Percentiles rank a stretch among this genome's conserved stretches.
Conservation (phyloP, 2,888 invertebrate species). For the Oasisia sp. region DNA sequence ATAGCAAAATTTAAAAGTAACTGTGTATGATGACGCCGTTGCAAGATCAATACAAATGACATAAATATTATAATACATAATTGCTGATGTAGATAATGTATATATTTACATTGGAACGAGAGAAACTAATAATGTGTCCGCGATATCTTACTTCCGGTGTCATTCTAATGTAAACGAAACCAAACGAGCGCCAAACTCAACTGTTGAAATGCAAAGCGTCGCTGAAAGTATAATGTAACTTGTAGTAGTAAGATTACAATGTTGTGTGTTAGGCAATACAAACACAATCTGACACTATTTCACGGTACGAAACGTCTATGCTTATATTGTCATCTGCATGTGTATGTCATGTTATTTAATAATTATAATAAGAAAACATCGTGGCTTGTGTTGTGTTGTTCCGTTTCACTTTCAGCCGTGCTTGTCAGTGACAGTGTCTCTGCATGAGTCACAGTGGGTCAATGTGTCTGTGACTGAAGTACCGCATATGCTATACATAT, state of each 20-base stretch:
- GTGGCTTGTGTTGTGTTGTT: too few relatives aligned
- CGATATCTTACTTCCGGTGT: background rate
- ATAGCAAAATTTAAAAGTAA: background rate
- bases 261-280: background rate
- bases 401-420: too few relatives aligned
- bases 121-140: background rate
- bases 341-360: too few relatives aligned
- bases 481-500: too few relatives aligned
- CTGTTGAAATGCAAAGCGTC: background rate
- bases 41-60: background rate
- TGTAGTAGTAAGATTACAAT: background rate
- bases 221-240: background rate
- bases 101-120: background rate
- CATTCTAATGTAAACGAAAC: background rate
- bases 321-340: too few relatives aligned
- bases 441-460: too few relatives aligned
- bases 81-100: background rate
- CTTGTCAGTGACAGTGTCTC: too few relatives aligned
- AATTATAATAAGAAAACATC: too few relatives aligned
- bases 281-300: background rate
- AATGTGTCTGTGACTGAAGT: too few relatives aligned
- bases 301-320: too few relatives aligned
- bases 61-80: background rate
- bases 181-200: background rate
- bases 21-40: background rate